Conservation (phyloP, 1,140 invertebrate genomes). For the Temnothorax curvispinosus region DNA sequence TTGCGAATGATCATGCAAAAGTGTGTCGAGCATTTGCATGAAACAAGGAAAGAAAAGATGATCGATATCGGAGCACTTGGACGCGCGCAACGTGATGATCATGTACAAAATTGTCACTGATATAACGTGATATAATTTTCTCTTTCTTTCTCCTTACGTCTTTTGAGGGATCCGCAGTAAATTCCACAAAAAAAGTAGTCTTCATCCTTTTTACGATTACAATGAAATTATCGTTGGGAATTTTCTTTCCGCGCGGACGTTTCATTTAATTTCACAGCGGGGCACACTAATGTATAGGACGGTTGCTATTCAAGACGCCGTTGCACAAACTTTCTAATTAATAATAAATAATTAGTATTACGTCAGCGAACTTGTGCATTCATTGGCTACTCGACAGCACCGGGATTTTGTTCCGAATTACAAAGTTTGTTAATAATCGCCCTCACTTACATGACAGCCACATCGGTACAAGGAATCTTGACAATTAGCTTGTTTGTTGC, state of each 20-base stretch:
- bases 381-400: not conserved
- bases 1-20: not conserved
- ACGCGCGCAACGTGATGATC: not conserved
- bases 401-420: slow-evolving; percentile 31
- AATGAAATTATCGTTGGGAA: slow-evolving; percentile 21
- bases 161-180: not conserved
- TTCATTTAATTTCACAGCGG: slow-evolving; percentile 34
- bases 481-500: slow-evolving; percentile 50
- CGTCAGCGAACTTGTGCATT: not conserved
- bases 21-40: not conserved
- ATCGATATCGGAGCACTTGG: not conserved
- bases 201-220: slow-evolving; percentile 1
- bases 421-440: slow-evolving; percentile 56
- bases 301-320: slow-evolving; percentile 4
- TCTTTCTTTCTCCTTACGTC: not conserved
- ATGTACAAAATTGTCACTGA: not conserved
- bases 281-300: not conserved
- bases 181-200: slow-evolving; percentile 35
- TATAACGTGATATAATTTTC: not conserved
- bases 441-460: not conserved
- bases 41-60: not conserved
- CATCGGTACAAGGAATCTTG: slow-evolving; percentile 27
- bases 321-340: slow-evolving; percentile 56
- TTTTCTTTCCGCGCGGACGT: slow-evolving; percentile 22
- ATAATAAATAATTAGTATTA: slow-evolving; percentile 48